Conservation (phyloP, 2,797 vertebrate species). For the Phrynocephalus guinanensis region DNA sequence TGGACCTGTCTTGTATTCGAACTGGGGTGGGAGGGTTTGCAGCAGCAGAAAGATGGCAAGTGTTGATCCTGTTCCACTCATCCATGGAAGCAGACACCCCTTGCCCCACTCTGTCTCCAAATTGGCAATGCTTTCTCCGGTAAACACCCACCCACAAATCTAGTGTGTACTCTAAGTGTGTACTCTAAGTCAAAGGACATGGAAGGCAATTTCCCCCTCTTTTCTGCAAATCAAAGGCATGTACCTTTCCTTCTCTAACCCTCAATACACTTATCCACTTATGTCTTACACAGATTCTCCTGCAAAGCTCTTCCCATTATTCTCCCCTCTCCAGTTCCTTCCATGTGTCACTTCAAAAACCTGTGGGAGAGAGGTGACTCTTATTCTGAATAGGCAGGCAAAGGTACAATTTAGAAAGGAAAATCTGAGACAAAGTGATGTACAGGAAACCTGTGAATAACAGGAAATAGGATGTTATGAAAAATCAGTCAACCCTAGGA, state of each 20-base stretch:
- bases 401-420: constrained; percentile 56
- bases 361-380: neutral
- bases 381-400: constrained; percentile 23
- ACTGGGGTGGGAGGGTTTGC: neutral
- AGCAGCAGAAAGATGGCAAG: neutral
- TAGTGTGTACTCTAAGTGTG: neutral
- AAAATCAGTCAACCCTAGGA: constrained; percentile 53
- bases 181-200: neutral
- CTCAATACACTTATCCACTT: neutral
- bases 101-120: neutral
- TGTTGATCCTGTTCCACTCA: too few relatives aligned
- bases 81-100: neutral
- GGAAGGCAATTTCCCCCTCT: neutral
- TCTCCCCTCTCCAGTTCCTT: constrained; percentile 2
- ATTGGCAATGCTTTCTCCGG: too few relatives aligned
- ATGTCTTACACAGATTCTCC: neutral
- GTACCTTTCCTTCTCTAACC: neutral
- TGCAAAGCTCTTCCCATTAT: neutral
- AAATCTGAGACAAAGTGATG: constrained; percentile 47
- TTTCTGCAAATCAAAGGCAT: neutral
- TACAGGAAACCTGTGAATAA: constrained; percentile 64
- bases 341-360: neutral
- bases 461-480: constrained; percentile 57
- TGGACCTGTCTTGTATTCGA: too few relatives aligned
- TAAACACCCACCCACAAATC: too few relatives aligned